Evolutionary conservation across 2,797 vertebrate genomes (phyloP).

Genomic region (Remorina albescens): DNA sequence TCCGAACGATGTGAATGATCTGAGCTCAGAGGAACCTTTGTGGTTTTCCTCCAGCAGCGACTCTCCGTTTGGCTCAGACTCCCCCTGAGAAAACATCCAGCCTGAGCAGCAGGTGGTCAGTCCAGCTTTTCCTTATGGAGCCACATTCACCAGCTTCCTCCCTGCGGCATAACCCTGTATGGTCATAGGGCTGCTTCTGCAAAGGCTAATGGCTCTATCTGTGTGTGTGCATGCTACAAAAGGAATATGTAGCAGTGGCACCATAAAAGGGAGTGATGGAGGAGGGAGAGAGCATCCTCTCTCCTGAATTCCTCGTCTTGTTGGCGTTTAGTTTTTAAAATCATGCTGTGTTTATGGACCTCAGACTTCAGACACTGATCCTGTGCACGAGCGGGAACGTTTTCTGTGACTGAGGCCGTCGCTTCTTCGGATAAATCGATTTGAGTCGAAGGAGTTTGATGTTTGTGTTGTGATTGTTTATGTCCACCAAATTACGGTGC

Average conservation of each 20-base stretch:
- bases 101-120: constrained; percentile 23
- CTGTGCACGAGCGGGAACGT: background rate
- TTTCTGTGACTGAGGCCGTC: background rate
- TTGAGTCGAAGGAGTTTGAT: background rate
- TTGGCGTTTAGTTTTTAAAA: constrained; percentile 24
- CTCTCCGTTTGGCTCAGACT: constrained; percentile 11
- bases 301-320: constrained; percentile 65
- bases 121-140: constrained; percentile 49
- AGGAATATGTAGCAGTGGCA: constrained; percentile 59
- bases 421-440: background rate
- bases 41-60: no score
- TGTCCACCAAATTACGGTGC: no score
- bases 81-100: constrained; percentile 33
- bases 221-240: constrained; percentile 29
- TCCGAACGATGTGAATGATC: background rate
- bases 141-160: constrained; percentile 40
- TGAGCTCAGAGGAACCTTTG: no score
- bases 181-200: constrained; percentile 71
- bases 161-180: constrained; percentile 80
- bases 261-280: constrained; percentile 77
- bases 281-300: constrained; percentile 36
- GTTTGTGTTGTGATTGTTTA: no score
- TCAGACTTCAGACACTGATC: constrained; percentile 12
- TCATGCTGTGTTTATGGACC: constrained; percentile 9
- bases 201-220: constrained; percentile 63